Evolutionary conservation across 2,113 vertebrate species (phyloP), one percentile per base, ranked within the genome.

Genomic region (Cercocebus atys): DNA sequence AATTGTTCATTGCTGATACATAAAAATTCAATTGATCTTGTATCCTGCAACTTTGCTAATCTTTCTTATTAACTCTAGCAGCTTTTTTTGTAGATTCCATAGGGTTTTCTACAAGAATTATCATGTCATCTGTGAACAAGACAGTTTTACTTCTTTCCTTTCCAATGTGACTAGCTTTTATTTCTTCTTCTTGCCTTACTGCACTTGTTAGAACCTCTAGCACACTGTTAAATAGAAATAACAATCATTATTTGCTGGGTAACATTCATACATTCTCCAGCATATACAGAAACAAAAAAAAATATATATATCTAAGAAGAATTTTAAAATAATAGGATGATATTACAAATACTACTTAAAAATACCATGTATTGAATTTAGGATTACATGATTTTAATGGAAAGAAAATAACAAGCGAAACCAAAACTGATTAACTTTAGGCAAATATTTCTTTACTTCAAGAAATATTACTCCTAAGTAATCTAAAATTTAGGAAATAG

Each of bases 391-490:
- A 92, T 72, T 94, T 94, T 83, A 88, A 94, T 17, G 32, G 20
- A 94, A 57, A 9, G 30, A 64, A 94, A 92, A 88, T 92, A 78
- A 90, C 38, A 72, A 92, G 38, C 50, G 6, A 94, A 92, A 70
- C 30, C 20, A 82, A 40, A 94, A 90, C 12, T 85, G 68, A 86
- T n/a, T 25, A 94, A 50, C 6, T 66, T 86, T 8, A 75, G 40
- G 22, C 45, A 73, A 82, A 66, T 57, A 87, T 85, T 88, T 88
- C 52, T 86, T 70, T 90, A 92, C 35, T 92, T 87, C 3, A 80
- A 64, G 40, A 91, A 78, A 59, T 35, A 85, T n/a, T 79, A 82
- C 50, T 83, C 17, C 40, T 88, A 92, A 85, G 47, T 84, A 85
- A 61, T 5, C 38, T 70, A 72, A 68, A 94, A 57, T 78, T 89